A percentile compares a stretch with the other conserved stretches of the same genome.
phyloP scores from a whole-genome alignment of 2,113 vertebrate species.

The Pseudonaja textilis region DNA sequence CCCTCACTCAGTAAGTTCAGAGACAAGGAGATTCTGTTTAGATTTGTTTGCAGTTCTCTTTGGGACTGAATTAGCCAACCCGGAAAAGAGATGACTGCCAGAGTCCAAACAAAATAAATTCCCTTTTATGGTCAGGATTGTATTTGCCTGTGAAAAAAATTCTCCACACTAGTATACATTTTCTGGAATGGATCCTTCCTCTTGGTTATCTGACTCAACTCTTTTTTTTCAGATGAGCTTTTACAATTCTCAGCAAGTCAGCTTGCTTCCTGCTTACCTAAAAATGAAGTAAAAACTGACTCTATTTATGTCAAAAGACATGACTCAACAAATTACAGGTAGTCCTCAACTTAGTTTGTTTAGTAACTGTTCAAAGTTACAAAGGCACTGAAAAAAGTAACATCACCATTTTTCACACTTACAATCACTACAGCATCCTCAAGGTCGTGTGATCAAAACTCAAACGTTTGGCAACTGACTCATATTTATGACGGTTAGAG shows the following conservation, averaged over 20 bases:
- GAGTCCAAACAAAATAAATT: neutral
- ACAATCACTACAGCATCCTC: neutral
- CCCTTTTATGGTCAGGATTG: neutral
- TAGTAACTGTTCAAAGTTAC: neutral
- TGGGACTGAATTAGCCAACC: neutral
- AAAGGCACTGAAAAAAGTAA: neutral
- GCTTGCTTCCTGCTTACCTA: neutral
- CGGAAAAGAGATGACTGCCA: neutral
- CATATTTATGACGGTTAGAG: neutral
- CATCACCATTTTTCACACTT: neutral
- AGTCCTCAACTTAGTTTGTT: neutral
- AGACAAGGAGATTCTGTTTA: neutral
- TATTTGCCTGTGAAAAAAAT: neutral
- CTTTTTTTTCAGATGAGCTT: neutral
- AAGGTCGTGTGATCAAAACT: neutral
- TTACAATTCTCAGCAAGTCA: neutral
- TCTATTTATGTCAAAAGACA: neutral
- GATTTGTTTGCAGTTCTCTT: neutral
- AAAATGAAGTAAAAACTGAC: neutral
- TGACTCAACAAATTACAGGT: neutral
- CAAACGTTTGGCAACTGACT: neutral
- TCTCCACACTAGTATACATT: neutral
- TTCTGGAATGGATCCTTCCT: neutral
- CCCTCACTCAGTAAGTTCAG: neutral
- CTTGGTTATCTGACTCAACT: neutral